Evolutionary conservation across 2,888 invertebrate genomes (phyloP), one percentile per base, ranked within the genome.

Genomic region (Empis livida): DNA sequence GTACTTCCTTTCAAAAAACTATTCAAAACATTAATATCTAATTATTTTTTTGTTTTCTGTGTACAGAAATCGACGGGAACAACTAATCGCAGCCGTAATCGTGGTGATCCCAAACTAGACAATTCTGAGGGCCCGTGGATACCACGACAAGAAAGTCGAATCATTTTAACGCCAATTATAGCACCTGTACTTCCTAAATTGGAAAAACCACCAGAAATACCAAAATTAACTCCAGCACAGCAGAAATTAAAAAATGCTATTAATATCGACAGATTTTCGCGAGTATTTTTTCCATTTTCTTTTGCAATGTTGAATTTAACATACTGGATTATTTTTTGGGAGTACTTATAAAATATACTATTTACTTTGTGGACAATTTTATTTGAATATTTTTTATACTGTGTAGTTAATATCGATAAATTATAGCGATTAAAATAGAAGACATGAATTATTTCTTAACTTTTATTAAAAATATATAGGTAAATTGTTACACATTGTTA

Each of bases 281-380:
- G 84, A 40, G 74, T 82, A 45, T 77, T 80, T 58, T 84, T 84
- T 60, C 84, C 84, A 3, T 73, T 80, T 44, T 70, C 82, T 42
- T 84, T 84, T 59, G 72, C 81, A 48, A 65, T 79, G 48, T 71
- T 84, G 42, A 84, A 84, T 62, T 71, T 73, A 52, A 78, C 79
- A 53, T 84, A 84, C 61, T 84, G 84, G 84, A 76, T 80, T 56
- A 73, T 79, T 61, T 84, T 84, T 65, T 81, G 80, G 48, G 79
- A 82, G 61, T 83, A 81, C 63, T 75, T 80, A 61, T 80, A 77
- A 60, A 23, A 30, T 20, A 20, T 32, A 15, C 15, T 4, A 17
- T 35, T 43, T 39, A 39, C 20, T 39, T 8, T 35, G 5, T 20
- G 4, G 20, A 27, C 9, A 27, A 8, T 27, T 27, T 27, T 27